Conservation (phyloP, 1,140 invertebrate species). For the Heliconius congener region DNA sequence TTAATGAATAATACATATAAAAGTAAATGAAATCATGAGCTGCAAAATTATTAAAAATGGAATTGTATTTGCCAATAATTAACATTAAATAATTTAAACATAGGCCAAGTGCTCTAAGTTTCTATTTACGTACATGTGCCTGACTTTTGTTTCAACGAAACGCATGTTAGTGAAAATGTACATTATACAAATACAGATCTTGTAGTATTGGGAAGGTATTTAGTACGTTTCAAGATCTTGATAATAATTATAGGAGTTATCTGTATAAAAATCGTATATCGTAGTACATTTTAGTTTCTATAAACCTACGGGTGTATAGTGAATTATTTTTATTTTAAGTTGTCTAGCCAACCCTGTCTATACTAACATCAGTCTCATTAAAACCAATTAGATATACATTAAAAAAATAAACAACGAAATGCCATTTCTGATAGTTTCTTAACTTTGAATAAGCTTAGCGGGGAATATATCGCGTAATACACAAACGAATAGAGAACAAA, state of each 20-base stretch:
- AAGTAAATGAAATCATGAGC: neutral
- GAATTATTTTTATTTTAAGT: no score
- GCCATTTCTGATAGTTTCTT: slow-evolving; percentile 24
- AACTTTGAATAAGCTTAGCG: slow-evolving; percentile 35
- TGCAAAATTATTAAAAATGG: neutral
- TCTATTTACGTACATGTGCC: neutral
- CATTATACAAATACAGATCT: neutral
- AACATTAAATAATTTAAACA: no score
- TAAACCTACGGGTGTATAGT: no score
- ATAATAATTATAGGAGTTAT: no score
- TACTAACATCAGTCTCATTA: neutral
- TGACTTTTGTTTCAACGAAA: neutral
- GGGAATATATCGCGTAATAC: slow-evolving; percentile 44
- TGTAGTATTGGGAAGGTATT: no score
- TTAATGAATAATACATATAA: neutral
- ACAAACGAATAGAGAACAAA: slow-evolving; percentile 62
- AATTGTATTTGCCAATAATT: neutral
- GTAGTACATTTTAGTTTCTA: no score
- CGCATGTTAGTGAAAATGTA: neutral
- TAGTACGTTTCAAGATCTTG: no score
- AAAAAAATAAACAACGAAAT: neutral
- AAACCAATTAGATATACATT: neutral
- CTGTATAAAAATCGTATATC: no score
- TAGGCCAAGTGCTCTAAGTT: neutral
- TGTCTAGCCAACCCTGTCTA: neutral